Conservation (phyloP, 2,888 invertebrate genomes). For the Homarus gammarus region DNA sequence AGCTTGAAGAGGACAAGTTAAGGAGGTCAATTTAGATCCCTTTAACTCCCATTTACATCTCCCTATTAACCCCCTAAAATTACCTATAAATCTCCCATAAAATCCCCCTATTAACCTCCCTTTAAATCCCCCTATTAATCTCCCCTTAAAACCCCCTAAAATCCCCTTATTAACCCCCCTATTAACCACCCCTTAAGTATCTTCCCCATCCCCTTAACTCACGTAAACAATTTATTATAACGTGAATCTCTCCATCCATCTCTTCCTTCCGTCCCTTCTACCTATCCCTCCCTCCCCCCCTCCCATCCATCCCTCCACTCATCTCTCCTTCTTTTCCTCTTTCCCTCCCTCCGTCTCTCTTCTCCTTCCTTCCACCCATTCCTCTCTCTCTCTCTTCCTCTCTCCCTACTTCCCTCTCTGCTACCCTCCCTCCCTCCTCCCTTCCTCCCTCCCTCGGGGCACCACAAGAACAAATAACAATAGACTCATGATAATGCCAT, state of each 20-base stretch:
- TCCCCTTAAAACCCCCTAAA: no score
- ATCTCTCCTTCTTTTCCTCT: background rate
- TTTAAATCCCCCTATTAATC: no score
- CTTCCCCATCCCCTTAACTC: no score
- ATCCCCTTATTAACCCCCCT: no score
- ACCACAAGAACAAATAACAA: no score
- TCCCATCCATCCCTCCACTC: background rate
- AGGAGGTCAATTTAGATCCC: no score
- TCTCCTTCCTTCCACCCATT: background rate
- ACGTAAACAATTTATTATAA: background rate
- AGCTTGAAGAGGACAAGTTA: slow-evolving; percentile 32
- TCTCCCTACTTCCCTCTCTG: background rate
- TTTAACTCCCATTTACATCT: no score
- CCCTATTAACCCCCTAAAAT: no score
- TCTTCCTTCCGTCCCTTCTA: background rate
- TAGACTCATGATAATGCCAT: no score
- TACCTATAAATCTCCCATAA: no score
- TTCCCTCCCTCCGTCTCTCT: background rate
- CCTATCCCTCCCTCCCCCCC: background rate
- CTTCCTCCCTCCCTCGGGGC: background rate
- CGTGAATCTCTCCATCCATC: background rate
- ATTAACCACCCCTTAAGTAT: no score
- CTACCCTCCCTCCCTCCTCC: background rate
- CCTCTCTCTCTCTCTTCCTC: background rate
- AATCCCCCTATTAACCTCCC: no score